phyloP scores from a whole-genome alignment of 2,113 vertebrate species.

The Scomber japonicus region DNA sequence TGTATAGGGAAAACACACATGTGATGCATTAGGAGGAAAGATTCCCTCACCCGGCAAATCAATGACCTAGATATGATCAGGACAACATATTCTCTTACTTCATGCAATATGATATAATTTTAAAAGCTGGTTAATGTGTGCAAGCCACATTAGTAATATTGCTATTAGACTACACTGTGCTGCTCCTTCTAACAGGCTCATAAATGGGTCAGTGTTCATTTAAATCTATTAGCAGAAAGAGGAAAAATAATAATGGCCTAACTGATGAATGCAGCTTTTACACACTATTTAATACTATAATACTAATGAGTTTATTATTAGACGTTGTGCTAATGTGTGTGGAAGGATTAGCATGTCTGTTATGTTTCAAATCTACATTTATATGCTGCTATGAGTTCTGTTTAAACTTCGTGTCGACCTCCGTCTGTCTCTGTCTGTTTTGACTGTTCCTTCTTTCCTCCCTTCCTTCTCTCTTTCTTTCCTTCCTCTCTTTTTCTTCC shows the following conservation, averaged over 20 bases:
- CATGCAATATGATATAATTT: not conserved
- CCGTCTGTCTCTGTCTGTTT: too few relatives aligned
- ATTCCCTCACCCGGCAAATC: not conserved
- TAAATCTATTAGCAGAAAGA: not conserved
- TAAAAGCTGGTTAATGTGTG: not conserved
- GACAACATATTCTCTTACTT: not conserved
- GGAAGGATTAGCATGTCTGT: not conserved
- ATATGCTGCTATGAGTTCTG: too few relatives aligned
- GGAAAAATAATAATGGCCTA: not conserved
- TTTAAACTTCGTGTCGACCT: too few relatives aligned
- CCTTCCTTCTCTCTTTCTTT: too few relatives aligned
- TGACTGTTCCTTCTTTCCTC: too few relatives aligned
- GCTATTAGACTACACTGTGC: too few relatives aligned
- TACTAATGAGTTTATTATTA: not conserved
- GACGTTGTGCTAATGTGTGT: not conserved
- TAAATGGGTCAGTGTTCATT: not conserved
- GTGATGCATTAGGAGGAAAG: not conserved
- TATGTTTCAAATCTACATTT: too few relatives aligned
- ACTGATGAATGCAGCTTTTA: not conserved
- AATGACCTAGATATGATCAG: not conserved
- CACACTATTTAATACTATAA: not conserved
- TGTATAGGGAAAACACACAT: not conserved
- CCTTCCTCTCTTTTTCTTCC: too few relatives aligned
- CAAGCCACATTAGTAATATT: not conserved
- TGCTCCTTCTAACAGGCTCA: too few relatives aligned